A percentile compares a stretch with the other conserved stretches of the same genome.
These are phyloP conservation scores for Pseudolaguvia tuberculata DNA, from an alignment of 2,113 vertebrate species.

Conservation along the genomic window DNA sequence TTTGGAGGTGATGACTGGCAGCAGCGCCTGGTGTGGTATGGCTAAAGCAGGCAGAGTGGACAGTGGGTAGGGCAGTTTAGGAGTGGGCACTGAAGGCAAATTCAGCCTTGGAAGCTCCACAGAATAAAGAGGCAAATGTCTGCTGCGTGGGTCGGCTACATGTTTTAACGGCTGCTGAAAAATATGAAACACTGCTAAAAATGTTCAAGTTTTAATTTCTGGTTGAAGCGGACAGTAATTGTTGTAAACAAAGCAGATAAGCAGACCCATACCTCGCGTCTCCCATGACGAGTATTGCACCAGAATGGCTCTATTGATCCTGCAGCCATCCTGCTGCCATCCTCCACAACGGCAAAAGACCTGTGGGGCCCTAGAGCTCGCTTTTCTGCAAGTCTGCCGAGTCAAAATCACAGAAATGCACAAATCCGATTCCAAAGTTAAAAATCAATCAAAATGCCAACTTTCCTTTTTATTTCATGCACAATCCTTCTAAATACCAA, in stretches of 20 bases:
- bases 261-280: conserved; percentile 69
- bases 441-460: too few species aligned
- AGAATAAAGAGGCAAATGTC: conserved; percentile 45
- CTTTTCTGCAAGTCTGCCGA: conserved; percentile 65
- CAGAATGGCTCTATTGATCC: conserved; percentile 59
- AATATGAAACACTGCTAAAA: conserved; percentile 2
- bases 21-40: conserved; percentile 51
- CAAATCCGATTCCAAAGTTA: not conserved
- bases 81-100: conserved; percentile 52
- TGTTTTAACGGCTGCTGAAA: conserved; percentile 64
- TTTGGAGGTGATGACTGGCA: conserved; percentile 62
- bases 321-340: conserved; percentile 45
- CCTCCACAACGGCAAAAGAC: conserved; percentile 51
- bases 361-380: conserved; percentile 57
- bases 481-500: too few species aligned
- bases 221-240: not conserved
- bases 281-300: conserved; percentile 62
- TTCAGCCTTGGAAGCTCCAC: conserved; percentile 69
- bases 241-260: not conserved
- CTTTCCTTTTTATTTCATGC: too few species aligned
- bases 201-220: not conserved
- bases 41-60: conserved; percentile 56
- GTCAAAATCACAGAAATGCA: not conserved
- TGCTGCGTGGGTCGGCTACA: conserved; percentile 52
- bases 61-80: conserved; percentile 59